Evolutionary conservation across 1,140 invertebrate genomes (phyloP), one percentile per base, ranked within the genome.

Genomic region (Gryllus bimaculatus): DNA sequence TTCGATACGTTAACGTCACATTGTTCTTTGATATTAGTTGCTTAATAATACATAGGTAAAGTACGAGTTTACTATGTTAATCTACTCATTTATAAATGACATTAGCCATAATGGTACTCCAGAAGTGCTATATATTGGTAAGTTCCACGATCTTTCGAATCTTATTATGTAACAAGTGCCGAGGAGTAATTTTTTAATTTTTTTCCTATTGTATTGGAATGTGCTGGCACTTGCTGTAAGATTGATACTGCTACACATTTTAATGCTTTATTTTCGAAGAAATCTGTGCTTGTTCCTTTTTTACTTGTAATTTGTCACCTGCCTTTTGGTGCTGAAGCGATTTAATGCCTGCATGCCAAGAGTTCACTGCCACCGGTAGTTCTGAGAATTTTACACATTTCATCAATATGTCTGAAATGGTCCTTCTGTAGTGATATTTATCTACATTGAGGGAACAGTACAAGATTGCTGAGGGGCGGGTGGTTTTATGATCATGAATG

Each of bases 351-450:
- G 54, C 54, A 66, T 66, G 54, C 54, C 54, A 66, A 39, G 54
- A 66, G 54, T 66, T 66, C 54, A 66, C 54, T 66, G 54, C 54
- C 54, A 66, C 54, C 54, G 54, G 54, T 66, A 66, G 54, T 66
- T 66, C 54, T 66, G 54, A 66, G 26, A 66, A 66, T 66, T 13
- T 66, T 66, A 66, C 54, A 66, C 54, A 66, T 66, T 66, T 66
- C 18, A 66, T 66, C 18, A 18, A 10, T 66, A 18, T 66, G 18
- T 66, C 54, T 66, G 54, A 66, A 66, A 66, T 13, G 10, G 54
- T 66, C 54, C 54, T 66, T 66, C 10, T 66, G 54, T 66, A 66
- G 54, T 66, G 18, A 3, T 66, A 39, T 39, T 39, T 39, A 39
- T 39, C 18, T 18, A 66, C 18, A 66, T 66, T 66, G 18, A 66